Conservation (phyloP, 2,888 invertebrate species). For the Calameuta filiformis region DNA sequence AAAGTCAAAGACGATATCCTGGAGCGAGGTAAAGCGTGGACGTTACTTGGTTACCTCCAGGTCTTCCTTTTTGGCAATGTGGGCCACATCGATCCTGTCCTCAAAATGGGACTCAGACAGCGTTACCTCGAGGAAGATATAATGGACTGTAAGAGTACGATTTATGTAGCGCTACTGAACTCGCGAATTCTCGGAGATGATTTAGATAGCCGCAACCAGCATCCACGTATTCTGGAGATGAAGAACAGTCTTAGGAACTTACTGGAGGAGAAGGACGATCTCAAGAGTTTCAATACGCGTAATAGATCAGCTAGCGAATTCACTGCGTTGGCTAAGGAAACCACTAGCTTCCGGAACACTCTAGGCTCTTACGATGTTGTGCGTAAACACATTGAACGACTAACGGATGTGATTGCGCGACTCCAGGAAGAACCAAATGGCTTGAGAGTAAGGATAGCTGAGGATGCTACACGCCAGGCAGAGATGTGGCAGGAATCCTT, state of each 20-base stretch:
- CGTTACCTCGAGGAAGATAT: slow-evolving; percentile 79
- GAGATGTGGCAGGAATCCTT: slow-evolving; percentile 70
- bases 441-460: slow-evolving; percentile 44
- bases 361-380: slow-evolving; percentile 62
- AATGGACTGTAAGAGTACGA: slow-evolving; percentile 69
- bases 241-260: slow-evolving; percentile 31
- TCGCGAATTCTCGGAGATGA: slow-evolving; percentile 63
- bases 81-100: slow-evolving; percentile 80
- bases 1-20: slow-evolving; percentile 15
- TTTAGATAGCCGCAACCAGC: slow-evolving; percentile 57
- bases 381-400: slow-evolving; percentile 41
- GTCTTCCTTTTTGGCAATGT: slow-evolving; percentile 50
- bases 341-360: slow-evolving; percentile 55
- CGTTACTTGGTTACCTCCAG: slow-evolving; percentile 53
- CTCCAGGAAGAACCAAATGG: neutral
- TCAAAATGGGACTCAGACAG: slow-evolving; percentile 80
- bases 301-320: slow-evolving; percentile 47
- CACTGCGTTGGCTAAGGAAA: slow-evolving; percentile 46
- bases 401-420: neutral
- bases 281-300: slow-evolving; percentile 45
- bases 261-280: slow-evolving; percentile 27
- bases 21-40: slow-evolving; percentile 52
- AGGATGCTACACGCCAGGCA: slow-evolving; percentile 65
- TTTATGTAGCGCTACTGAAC: slow-evolving; percentile 71
- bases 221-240: slow-evolving; percentile 34